A percentile compares a stretch with the other conserved stretches of the same genome.
These are phyloP conservation scores for Bellardia bayeri DNA, from an alignment of 2,888 invertebrate genomes.

Conservation along the genomic window DNA sequence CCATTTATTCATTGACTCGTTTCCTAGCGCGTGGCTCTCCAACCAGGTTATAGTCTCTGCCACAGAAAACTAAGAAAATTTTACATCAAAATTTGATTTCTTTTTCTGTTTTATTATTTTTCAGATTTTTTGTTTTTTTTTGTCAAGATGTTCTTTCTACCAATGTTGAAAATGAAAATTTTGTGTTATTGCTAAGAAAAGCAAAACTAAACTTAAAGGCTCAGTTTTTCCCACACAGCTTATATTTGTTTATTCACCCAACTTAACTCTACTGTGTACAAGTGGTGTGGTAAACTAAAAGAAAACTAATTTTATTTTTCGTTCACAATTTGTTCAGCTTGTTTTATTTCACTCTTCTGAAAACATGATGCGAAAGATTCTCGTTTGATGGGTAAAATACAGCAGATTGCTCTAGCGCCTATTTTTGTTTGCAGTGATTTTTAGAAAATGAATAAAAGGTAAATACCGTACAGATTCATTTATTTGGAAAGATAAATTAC, in stretches of 20 bases:
- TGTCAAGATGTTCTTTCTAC: slow-evolving; percentile 8
- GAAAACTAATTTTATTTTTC: slow-evolving; percentile 15
- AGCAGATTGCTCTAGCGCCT: slow-evolving; percentile 53
- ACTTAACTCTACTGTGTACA: neutral
- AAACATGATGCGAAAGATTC: slow-evolving; percentile 28
- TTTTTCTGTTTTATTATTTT: slow-evolving; percentile 29
- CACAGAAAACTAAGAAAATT: slow-evolving; percentile 49
- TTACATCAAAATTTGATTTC: slow-evolving; percentile 69
- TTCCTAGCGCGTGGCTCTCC: slow-evolving; percentile 40
- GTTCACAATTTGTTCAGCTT: slow-evolving; percentile 1
- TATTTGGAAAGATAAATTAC: slow-evolving; percentile 54
- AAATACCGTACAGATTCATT: slow-evolving; percentile 26
- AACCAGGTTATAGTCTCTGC: slow-evolving; percentile 58
- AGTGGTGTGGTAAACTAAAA: neutral
- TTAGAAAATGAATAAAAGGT: slow-evolving; percentile 17
- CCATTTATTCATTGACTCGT: slow-evolving; percentile 66
- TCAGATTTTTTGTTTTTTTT: slow-evolving; percentile 13
- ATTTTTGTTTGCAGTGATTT: slow-evolving; percentile 54
- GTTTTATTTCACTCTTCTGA: slow-evolving; percentile 9
- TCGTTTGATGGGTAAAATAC: slow-evolving; percentile 51
- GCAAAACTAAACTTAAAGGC: slow-evolving; percentile 4
- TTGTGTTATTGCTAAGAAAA: slow-evolving; percentile 30
- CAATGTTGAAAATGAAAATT: slow-evolving; percentile 52
- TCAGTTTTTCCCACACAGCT: neutral
- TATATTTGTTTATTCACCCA: neutral